Conservation (phyloP, 2,113 vertebrate species). For the Mustela nigripes region DNA sequence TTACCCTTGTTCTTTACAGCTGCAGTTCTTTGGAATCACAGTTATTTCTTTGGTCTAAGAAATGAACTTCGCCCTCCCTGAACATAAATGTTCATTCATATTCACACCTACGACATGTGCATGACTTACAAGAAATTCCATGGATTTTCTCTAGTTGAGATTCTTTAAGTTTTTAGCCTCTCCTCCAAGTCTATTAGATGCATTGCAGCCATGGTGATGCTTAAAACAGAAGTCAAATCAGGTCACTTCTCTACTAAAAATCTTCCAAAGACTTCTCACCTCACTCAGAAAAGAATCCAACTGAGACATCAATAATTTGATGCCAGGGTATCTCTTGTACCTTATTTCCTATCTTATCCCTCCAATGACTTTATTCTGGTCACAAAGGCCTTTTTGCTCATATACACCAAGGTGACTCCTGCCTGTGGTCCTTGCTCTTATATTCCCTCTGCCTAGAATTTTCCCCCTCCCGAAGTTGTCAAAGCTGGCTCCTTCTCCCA, state of each 20-base stretch:
- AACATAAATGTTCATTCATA: not conserved
- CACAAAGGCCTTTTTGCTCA: not conserved
- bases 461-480: not conserved
- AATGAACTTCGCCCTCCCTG: not conserved
- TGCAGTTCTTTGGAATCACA: not conserved
- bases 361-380: not conserved
- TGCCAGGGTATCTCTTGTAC: not conserved
- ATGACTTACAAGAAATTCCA: not conserved
- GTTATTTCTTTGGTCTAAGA: not conserved
- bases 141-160: not conserved
- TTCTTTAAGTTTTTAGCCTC: not conserved
- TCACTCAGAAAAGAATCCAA: not conserved
- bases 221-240: not conserved
- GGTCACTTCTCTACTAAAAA: not conserved
- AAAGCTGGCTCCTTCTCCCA: not conserved
- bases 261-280: not conserved
- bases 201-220: no score
- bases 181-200: not conserved
- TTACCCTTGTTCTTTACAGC: not conserved
- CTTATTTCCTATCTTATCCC: not conserved
- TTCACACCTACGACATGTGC: not conserved
- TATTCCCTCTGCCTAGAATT: not conserved
- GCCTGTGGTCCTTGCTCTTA: not conserved
- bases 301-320: not conserved
- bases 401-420: not conserved